phyloP scores from a whole-genome alignment of 1,140 invertebrate species.

The Brachystomella parvula region DNA sequence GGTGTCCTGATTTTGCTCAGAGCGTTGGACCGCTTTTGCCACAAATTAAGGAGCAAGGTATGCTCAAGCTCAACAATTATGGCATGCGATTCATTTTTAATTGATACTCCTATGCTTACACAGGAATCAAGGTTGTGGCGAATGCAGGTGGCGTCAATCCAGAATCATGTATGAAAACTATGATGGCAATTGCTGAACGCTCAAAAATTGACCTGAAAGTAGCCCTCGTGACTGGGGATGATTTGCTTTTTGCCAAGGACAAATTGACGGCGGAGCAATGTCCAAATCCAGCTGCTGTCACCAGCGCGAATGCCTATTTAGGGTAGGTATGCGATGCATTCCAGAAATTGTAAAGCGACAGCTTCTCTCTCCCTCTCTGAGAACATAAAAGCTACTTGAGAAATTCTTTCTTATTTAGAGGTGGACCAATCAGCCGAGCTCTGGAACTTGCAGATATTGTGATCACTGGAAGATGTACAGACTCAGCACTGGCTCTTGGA shows the following conservation, averaged over 20 bases:
- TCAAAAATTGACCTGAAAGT: slow-evolving; percentile 37
- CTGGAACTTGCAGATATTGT: slow-evolving; percentile 49
- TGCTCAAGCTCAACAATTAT: neutral
- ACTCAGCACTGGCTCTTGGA: slow-evolving; percentile 48
- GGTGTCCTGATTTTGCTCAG: slow-evolving; percentile 50
- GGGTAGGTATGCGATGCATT: slow-evolving; percentile 41
- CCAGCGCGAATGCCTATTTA: slow-evolving; percentile 50
- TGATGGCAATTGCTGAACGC: slow-evolving; percentile 42
- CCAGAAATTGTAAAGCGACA: neutral
- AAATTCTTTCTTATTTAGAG: slow-evolving; percentile 38
- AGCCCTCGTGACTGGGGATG: slow-evolving; percentile 36
- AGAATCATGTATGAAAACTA: slow-evolving; percentile 45
- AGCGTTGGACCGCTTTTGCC: slow-evolving; percentile 46
- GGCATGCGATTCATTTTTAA: neutral
- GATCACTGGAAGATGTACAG: slow-evolving; percentile 50
- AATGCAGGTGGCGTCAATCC: slow-evolving; percentile 54
- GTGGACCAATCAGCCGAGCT: slow-evolving; percentile 47
- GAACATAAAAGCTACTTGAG: neutral
- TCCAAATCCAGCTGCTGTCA: slow-evolving; percentile 42
- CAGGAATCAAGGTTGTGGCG: slow-evolving; percentile 47
- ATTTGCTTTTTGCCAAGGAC: slow-evolving; percentile 35
- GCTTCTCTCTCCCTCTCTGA: neutral
- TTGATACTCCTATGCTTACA: neutral
- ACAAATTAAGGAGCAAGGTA: slow-evolving; percentile 48
- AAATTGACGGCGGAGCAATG: slow-evolving; percentile 42